Base-by-base conservation (phyloP, 2,888 invertebrate genomes). In the Pseudococcus jackbeardsleyi region DNA sequence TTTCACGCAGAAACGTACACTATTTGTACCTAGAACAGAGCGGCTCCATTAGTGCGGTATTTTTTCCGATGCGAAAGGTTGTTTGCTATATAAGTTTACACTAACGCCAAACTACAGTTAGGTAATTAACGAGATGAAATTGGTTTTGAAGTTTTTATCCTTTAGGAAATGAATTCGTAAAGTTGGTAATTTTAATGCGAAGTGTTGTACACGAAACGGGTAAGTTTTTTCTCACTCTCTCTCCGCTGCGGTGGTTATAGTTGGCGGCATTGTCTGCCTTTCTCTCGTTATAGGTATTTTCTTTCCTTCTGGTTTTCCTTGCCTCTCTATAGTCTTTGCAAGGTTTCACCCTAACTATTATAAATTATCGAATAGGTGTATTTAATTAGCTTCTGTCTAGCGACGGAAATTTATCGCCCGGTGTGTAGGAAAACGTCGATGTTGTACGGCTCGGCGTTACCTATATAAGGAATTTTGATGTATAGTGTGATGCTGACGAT, bases 81-180 rank as follows among this genome's bases (percentile, higher is more conserved):
- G 64, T 64, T 64, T 64, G 22, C 5, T 22, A 64, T 19, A 19
- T 64, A 19, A 64, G 19, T 59, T 22, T 64, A 64, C 64, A 22
- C 64, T 19, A 64, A 64, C 50, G 50, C 17, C 50, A 17, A 17
- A 15, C 5, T 50, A 50, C 50, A 64, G 64, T 19, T 64, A 9
- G 64, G 33, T 77, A 77, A 77, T 77, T 77, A 77, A 77, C 77
- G 77, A 77, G 22, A 77, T 26, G 77, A 77, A 77, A 77, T 77
- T 77, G 77, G 77, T 77, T 77, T 77, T 77, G 77, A 77, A 77
- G 77, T 77, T 77, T 77, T 77, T 77, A 77, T 39, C 77, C 77
- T 64, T 39, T 33, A 77, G 77, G 39, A 77, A 39, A 77, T 77
- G 77, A 77, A 77, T 77, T 77, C 39, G 77, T 77, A 77, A 77